A percentile compares a stretch with the other conserved stretches of the same genome.
These are phyloP conservation scores for Acromyrmex charruanus DNA, from an alignment of 1,140 invertebrate species.

Conservation along the genomic window DNA sequence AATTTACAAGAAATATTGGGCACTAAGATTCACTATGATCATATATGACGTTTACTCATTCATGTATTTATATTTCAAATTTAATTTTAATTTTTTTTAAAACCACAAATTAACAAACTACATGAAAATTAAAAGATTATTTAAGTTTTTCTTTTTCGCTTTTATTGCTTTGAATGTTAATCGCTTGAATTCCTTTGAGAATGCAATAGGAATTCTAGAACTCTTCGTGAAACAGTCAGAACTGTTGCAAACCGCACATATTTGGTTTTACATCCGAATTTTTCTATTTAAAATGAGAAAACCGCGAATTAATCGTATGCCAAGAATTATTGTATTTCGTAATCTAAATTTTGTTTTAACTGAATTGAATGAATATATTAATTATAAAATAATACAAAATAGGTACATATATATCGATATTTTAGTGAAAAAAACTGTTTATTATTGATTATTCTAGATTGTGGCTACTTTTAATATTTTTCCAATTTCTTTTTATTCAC, in stretches of 20 bases:
- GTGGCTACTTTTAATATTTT: neutral
- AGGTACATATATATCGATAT: neutral
- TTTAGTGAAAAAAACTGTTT: neutral
- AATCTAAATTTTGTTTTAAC: neutral
- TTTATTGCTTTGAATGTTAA: neutral
- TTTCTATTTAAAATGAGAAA: neutral
- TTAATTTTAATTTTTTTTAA: neutral
- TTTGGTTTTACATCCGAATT: conserved; percentile 18
- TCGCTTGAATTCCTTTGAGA: neutral
- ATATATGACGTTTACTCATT: too few relatives aligned
- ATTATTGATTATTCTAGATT: too few relatives aligned
- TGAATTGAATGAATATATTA: neutral
- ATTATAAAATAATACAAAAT: neutral
- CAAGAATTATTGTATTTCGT: neutral
- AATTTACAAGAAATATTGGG: too few relatives aligned
- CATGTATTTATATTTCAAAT: neutral
- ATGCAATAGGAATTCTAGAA: neutral
- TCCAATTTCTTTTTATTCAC: neutral
- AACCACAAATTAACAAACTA: neutral
- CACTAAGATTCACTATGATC: too few relatives aligned
- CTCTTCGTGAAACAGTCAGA: neutral
- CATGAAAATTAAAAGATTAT: neutral
- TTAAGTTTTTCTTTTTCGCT: neutral
- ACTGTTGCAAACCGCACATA: conserved; percentile 15
- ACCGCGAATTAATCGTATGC: neutral